Evolutionary conservation across 1,140 invertebrate genomes (phyloP), one percentile per base, ranked within the genome.

Genomic region (Leptopilina clavipes): DNA sequence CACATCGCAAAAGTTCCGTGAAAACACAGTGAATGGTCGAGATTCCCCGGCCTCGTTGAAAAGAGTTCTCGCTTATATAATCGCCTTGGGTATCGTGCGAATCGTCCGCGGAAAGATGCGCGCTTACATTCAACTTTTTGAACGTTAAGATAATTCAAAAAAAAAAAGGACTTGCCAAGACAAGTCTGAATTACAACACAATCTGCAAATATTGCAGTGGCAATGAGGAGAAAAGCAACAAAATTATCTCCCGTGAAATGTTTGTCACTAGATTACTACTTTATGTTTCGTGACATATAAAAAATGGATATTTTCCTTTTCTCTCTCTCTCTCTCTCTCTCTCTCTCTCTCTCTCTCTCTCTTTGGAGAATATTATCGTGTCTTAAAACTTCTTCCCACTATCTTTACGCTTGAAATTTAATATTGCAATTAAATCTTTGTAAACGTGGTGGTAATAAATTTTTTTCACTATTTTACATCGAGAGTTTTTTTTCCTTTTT

Each of bases 71-170:
- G 2, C 6, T 40, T 6, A 9, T 82, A 72, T 73, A 79, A 74
- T 70, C 78, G 76, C 74, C 81, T 80, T 77, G 80, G 80, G 80
- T 77, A 54, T 54, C 74, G 72, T 81, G 75, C 78, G 73, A 72
- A 79, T 81, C 78, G 77, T 82, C 75, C 72, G 73, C 37, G 37
- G 37, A 40, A 44, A 19, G 72, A 65, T 76, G 71, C 72, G 72
- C 71, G 76, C 43, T 70, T 76, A 5, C 25, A 31, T 40, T 70
- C 76, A 76, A 79, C 73, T 79, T 79, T 52, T 65, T 1, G 59
- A 9, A 65, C 22, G 25, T 65, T 31, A n/a, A 65, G 59, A 65
- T 65, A 65, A 65, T 31, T 65, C 59, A 65, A 14, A 65, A 6
- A 31, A 31, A 31, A 6, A 31, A 6, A 31, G 37, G 22, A 31